Evolutionary conservation across 2,888 invertebrate genomes (phyloP), one percentile per base, ranked within the genome.

Genomic region (Imbricaverruca yamaguchii): DNA sequence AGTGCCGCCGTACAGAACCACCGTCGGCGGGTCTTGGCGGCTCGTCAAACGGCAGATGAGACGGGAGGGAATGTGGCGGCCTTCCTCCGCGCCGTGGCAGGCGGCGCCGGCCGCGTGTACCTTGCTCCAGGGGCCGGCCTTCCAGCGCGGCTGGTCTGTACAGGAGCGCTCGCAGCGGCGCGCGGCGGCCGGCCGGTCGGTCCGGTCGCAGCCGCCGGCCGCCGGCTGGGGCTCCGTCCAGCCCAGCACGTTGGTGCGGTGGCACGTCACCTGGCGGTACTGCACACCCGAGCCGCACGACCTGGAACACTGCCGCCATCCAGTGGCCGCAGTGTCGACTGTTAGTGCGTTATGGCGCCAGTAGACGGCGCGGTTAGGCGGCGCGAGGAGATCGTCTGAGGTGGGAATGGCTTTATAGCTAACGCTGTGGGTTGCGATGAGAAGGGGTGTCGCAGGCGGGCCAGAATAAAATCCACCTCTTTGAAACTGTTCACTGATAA

Each of bases 251-350:
- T 89, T 88, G 0, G 90, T 88, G 67, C 88, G 88, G 85, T 91
- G 91, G 84, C 92, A 92, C 0, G 89, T 89, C 10, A 91, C 91
- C 57, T 88, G 87, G 10, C 92, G 89, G 21, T 86, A 87, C 85
- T 91, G 91, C 11, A 89, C 85, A 0, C 92, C 92, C 53, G 87
- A 86, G 0, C 90, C 91, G 85, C 92, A 92, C 39, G 88, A 87
- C 21, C 87, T 86, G 2, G 92, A 91, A 86, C 92, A 92, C 91
- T 91, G 86, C 18, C 86, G 85, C 83, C 82, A 18, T 18, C 53
- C 74, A 12, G 74, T 21, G 74, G 74, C 74, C n/a, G 13, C 39
- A 57, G 61, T 7, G 15, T 39, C 21, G 11, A 65, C 63, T n/a
- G 65, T 80, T 80, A 80, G 61, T 61, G 39, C 15, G 61, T n/a